phyloP scores from a whole-genome alignment of 2,888 invertebrate genomes.

The Caenorhabditis japonica region DNA sequence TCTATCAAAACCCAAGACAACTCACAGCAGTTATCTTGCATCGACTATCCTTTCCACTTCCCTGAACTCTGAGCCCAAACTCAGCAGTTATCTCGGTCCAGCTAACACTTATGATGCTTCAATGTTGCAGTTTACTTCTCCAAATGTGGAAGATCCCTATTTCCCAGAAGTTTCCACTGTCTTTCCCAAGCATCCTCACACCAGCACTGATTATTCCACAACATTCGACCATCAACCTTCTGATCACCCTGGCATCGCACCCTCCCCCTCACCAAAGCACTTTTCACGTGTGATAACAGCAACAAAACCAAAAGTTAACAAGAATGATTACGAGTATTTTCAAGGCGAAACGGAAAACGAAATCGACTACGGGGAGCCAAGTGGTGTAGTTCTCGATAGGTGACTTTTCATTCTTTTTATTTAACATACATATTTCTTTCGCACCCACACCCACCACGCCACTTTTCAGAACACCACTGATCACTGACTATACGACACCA shows the following conservation, averaged over 20 bases:
- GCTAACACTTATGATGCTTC: no score
- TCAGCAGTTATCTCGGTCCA: no score
- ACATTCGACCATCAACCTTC: no score
- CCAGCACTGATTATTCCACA: no score
- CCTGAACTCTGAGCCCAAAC: no score
- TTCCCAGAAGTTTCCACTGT: no score
- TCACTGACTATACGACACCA: slow-evolving; percentile 11
- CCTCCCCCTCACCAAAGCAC: slow-evolving; percentile 5
- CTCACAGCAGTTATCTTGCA: no score
- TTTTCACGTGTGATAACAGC: neutral
- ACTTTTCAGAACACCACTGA: slow-evolving; percentile 27
- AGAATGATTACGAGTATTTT: slow-evolving; percentile 7
- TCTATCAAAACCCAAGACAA: no score
- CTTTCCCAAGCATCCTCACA: no score
- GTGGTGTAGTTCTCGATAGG: slow-evolving; percentile 18
- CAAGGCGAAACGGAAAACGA: slow-evolving; percentile 23
- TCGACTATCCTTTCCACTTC: no score
- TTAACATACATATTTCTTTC: neutral
- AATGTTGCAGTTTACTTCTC: no score
- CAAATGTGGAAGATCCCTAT: no score
- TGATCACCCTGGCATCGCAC: slow-evolving; percentile 34
- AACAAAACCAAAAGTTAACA: neutral
- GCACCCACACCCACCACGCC: neutral
- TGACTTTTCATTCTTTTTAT: neutral
- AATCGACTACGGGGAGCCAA: slow-evolving; percentile 11